Percentiles rank a stretch among this genome's conserved stretches.
Conservation (phyloP, 2,113 vertebrate species). For the Oreotragus oreotragus region DNA sequence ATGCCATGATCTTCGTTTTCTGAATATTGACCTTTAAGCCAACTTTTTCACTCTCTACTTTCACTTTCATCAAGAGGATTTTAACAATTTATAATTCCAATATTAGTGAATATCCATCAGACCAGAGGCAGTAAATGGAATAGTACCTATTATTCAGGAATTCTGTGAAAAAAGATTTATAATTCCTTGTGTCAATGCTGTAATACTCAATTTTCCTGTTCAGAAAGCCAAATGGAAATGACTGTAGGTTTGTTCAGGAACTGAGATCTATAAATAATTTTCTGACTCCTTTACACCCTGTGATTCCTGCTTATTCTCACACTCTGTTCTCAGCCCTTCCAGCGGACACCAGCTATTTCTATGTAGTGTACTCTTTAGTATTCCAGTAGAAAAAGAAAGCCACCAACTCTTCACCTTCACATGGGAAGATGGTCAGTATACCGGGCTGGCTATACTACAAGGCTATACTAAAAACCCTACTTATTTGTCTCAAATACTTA, state of each 20-base stretch:
- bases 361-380: neutral
- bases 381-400: neutral
- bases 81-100: neutral
- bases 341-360: neutral
- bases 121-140: neutral
- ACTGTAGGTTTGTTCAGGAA: neutral
- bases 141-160: neutral
- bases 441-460: neutral
- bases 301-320: neutral
- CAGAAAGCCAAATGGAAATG: neutral
- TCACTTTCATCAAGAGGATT: no score
- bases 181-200: neutral
- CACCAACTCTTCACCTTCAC: neutral
- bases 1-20: no score
- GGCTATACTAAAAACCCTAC: neutral
- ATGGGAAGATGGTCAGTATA: neutral
- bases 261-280: neutral
- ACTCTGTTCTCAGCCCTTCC: neutral
- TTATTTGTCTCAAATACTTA: neutral
- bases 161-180: neutral
- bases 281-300: neutral
- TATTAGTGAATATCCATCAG: neutral
- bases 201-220: neutral
- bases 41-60: no score
- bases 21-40: no score